phyloP scores from a whole-genome alignment of 53 echinoderm and acorn worm species.

The Echinometra lucunter region DNA sequence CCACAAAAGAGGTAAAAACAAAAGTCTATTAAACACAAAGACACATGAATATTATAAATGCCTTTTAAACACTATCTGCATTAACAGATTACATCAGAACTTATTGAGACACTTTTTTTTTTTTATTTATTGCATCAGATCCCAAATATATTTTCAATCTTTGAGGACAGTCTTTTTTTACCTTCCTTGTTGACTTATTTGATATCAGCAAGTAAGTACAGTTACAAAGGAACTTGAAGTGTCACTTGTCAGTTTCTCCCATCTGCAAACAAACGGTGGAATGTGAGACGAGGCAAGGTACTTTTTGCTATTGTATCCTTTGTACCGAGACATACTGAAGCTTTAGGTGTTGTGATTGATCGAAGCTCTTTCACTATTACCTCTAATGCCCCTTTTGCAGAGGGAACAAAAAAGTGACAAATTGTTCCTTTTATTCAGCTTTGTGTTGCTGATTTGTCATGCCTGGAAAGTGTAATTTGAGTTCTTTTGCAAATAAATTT shows the following conservation, averaged over 20 bases:
- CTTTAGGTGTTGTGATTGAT: not conserved
- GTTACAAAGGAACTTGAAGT: not conserved
- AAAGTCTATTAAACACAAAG: no score
- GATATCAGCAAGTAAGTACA: not conserved
- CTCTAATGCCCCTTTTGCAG: constrained; percentile 10
- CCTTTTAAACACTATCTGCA: no score
- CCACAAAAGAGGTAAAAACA: no score
- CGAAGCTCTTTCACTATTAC: not conserved
- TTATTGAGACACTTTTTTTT: not conserved
- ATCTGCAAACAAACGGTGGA: not conserved
- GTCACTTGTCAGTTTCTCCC: not conserved
- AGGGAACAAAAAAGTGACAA: constrained; percentile 37
- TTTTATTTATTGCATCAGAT: not conserved
- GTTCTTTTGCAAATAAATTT: not conserved
- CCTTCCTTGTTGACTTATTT: not conserved
- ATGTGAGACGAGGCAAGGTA: not conserved
- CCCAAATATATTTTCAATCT: not conserved
- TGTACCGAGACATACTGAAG: not conserved
- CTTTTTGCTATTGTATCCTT: not conserved
- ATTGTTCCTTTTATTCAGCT: constrained; percentile 47
- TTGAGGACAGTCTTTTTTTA: not conserved
- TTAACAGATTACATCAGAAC: not conserved
- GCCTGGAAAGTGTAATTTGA: not conserved
- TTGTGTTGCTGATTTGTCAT: not conserved
- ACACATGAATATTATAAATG: no score